Evolutionary conservation across 2,113 vertebrate genomes (phyloP).

Genomic region (Chaenocephalus aceratus): DNA sequence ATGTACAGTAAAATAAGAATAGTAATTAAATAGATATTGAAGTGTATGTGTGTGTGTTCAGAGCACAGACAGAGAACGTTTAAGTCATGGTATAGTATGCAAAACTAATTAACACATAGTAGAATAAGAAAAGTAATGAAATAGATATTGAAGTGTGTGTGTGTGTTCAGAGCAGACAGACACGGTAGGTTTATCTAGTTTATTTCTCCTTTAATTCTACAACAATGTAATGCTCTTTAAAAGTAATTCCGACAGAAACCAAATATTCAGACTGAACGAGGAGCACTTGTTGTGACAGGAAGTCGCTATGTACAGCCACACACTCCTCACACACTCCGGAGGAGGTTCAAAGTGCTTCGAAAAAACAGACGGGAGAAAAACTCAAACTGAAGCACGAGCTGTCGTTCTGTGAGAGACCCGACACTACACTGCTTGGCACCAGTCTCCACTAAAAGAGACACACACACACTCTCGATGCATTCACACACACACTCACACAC

Average conservation of each 20-base stretch:
- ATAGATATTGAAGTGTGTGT: not conserved
- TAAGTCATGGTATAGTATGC: too few species aligned
- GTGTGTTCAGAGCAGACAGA: conserved; percentile 35
- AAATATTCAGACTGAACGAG: conserved; percentile 82
- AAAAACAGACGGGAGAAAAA: conserved; percentile 48
- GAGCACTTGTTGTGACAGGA: conserved; percentile 82
- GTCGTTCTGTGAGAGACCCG: conserved; percentile 77
- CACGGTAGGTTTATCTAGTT: conserved; percentile 68
- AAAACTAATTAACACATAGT: too few species aligned
- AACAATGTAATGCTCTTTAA: conserved; percentile 81
- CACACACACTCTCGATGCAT: not conserved
- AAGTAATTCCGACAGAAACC: conserved; percentile 78
- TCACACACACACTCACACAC: conserved; percentile 20
- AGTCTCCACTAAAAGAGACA: conserved; percentile 51
- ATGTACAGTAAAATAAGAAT: too few species aligned
- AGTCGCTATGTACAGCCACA: conserved; percentile 82
- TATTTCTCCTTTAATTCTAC: conserved; percentile 80
- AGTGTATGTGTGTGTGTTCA: too few species aligned
- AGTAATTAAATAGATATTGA: too few species aligned
- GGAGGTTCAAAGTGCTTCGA: conserved; percentile 78
- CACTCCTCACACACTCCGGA: conserved; percentile 70
- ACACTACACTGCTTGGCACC: conserved; percentile 79
- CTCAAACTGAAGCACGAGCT: conserved; percentile 58
- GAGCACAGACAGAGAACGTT: too few species aligned
- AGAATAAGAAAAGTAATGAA: too few species aligned